Conservation (phyloP, 2,113 vertebrate genomes). For the Sphaerodactylus townsendi region DNA sequence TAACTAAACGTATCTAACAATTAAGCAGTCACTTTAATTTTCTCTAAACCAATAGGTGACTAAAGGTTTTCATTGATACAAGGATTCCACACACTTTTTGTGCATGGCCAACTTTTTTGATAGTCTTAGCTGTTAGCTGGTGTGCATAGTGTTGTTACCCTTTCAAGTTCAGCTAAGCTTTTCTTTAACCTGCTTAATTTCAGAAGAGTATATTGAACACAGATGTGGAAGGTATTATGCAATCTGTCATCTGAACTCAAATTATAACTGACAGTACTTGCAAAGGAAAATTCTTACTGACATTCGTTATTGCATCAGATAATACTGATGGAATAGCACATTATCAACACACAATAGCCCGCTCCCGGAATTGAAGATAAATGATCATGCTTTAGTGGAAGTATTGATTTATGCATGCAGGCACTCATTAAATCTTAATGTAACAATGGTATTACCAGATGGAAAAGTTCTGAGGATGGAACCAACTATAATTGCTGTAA, state of each 20-base stretch:
- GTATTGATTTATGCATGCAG: constrained; percentile 8
- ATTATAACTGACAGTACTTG: neutral
- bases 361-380: constrained; percentile 8
- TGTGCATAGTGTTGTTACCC: neutral
- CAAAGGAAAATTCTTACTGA: constrained; percentile 10
- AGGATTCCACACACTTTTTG: neutral
- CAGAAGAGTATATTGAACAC: neutral
- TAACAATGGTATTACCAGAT: neutral
- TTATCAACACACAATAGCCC: constrained; percentile 4
- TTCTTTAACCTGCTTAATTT: neutral
- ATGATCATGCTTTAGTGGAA: neutral
- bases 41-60: neutral
- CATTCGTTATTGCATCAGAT: constrained; percentile 19
- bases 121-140: neutral
- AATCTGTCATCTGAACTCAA: neutral
- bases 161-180: neutral
- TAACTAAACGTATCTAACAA: neutral
- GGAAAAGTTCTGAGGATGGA: constrained; percentile 4
- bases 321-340: neutral
- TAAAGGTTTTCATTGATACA: neutral
- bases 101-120: neutral
- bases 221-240: neutral
- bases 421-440: neutral
- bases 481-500: neutral
- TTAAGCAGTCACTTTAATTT: neutral